Conservation (phyloP, 2,888 invertebrate genomes). For the Cartodere bifasciata region DNA sequence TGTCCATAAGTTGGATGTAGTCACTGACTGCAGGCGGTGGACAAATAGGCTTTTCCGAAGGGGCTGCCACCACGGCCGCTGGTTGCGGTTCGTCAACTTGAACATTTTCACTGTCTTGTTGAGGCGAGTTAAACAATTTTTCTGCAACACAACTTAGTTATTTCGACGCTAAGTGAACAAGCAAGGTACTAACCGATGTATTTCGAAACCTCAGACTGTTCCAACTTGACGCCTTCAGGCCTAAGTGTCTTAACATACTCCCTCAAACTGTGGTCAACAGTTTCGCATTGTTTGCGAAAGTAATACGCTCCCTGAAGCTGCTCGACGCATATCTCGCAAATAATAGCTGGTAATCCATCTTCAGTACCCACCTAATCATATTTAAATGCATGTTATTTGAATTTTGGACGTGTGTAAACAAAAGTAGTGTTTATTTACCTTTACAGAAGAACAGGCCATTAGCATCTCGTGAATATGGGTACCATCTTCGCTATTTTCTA, state of each 20-base stretch:
- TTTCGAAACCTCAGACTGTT: too few relatives aligned
- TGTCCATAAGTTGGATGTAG: constrained; percentile 30
- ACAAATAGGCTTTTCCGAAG: constrained; percentile 3
- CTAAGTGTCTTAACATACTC: constrained; percentile 26
- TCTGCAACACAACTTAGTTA: too few relatives aligned
- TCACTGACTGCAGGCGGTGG: constrained; percentile 13
- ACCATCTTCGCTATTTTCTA: constrained; percentile 25
- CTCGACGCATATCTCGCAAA: constrained; percentile 30
- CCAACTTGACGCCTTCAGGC: constrained; percentile 24
- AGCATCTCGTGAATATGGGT: constrained; percentile 38
- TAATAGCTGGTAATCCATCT: constrained; percentile 31
- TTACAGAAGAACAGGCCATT: constrained; percentile 35
- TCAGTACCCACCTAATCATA: constrained; percentile 31
- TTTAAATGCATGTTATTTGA: too few relatives aligned
- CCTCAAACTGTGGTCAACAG: constrained; percentile 26
- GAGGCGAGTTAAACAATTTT: too few relatives aligned
- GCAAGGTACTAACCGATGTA: too few relatives aligned
- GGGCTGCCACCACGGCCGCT: not conserved
- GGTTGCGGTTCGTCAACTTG: too few relatives aligned
- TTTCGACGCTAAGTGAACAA: too few relatives aligned
- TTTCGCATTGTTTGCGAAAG: constrained; percentile 32
- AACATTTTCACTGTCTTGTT: too few relatives aligned
- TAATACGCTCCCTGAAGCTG: constrained; percentile 27
- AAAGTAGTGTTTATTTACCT: constrained; percentile 26
- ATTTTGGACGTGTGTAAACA: not conserved